phyloP scores from a whole-genome alignment of 2,888 invertebrate species.

The Neoitamus cyanurus region DNA sequence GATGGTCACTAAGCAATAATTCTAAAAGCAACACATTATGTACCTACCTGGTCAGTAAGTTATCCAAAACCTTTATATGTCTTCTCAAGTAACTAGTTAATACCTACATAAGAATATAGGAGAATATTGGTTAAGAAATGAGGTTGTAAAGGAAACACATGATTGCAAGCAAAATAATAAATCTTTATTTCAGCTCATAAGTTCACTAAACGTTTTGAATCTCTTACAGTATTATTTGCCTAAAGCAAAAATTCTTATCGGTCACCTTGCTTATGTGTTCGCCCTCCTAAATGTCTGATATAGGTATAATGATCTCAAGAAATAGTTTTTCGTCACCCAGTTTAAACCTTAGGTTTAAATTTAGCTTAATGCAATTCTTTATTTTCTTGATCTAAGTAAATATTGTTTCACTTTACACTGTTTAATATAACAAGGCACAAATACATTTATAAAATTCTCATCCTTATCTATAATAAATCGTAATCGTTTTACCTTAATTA shows the following conservation, averaged over 20 bases:
- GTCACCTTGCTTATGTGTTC: neutral
- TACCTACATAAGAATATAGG: too few species aligned
- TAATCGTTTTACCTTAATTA: neutral
- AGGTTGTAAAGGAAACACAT: neutral
- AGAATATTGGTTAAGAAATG: too few species aligned
- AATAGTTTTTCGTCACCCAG: neutral
- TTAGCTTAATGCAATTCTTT: neutral
- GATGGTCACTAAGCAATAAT: too few species aligned
- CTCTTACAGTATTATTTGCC: constrained; percentile 20
- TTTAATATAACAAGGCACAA: constrained; percentile 46
- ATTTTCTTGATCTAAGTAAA: constrained; percentile 21
- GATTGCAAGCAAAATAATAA: constrained; percentile 46
- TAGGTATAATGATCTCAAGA: constrained; percentile 39
- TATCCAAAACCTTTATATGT: too few species aligned
- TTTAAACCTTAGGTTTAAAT: constrained; percentile 3
- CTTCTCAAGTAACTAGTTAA: too few species aligned
- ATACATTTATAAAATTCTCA: constrained; percentile 42
- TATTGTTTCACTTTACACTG: constrained; percentile 30
- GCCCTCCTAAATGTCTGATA: constrained; percentile 7
- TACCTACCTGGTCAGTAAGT: too few species aligned
- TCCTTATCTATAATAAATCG: constrained; percentile 16
- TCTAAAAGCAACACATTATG: too few species aligned
- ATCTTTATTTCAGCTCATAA: constrained; percentile 46
- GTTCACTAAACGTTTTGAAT: constrained; percentile 31
- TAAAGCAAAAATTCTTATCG: constrained; percentile 31